Evolutionary conservation across 1,140 invertebrate genomes (phyloP).

Genomic region (Copidosoma floridanum): DNA sequence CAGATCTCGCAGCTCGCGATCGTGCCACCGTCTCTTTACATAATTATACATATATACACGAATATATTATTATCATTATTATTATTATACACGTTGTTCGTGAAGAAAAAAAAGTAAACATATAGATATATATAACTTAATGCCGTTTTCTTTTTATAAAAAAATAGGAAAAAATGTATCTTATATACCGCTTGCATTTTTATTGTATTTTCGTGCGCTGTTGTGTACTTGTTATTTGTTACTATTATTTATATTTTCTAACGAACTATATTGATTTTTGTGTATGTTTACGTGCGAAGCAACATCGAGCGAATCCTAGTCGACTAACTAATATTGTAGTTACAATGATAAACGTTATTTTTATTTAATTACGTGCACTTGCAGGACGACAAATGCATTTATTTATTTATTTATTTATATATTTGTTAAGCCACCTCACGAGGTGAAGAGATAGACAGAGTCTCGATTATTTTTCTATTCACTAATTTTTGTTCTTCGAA

Average conservation of each 20-base stretch:
- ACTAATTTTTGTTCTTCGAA: conserved; percentile 9
- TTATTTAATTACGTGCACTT: background rate
- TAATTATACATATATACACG: no score
- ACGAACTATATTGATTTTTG: background rate
- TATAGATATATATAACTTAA: no score
- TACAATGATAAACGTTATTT: conserved; percentile 10
- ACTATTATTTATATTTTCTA: background rate
- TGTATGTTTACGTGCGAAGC: conserved; percentile 13
- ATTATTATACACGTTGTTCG: no score
- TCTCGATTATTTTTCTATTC: conserved; percentile 19
- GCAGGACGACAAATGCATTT: conserved; percentile 4
- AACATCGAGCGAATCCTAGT: conserved; percentile 15
- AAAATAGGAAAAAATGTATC: no score
- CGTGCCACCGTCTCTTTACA: conserved; percentile 5
- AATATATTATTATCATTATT: no score
- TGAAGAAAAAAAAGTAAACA: no score
- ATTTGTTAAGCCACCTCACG: no score
- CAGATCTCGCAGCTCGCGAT: conserved; percentile 26
- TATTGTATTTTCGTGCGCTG: conserved; percentile 13
- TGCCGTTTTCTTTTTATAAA: conserved; percentile 7
- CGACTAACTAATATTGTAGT: no score
- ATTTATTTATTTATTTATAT: conserved; percentile 18
- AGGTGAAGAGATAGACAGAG: no score
- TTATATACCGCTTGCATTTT: conserved; percentile 10
- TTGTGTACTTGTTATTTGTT: no score